Percentiles rank a stretch among this genome's conserved stretches.
phyloP scores from a whole-genome alignment of 2,113 vertebrate species.

The Gymnorhina tibicen region DNA sequence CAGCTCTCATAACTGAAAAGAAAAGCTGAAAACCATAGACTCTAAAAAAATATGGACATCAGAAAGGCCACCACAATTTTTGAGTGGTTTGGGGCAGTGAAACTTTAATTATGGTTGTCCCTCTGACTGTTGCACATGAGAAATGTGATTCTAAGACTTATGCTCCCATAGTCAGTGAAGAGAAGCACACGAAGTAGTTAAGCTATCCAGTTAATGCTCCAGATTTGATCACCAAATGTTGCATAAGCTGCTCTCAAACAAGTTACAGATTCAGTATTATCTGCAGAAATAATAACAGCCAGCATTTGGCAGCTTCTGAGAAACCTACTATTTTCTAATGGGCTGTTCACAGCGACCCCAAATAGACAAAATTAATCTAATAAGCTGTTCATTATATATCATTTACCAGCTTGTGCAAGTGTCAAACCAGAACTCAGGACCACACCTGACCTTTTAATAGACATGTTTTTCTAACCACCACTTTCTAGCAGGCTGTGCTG shows the following conservation, averaged over 20 bases:
- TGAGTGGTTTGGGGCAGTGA: neutral
- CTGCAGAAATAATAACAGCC: neutral
- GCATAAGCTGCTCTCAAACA: neutral
- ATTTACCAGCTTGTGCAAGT: neutral
- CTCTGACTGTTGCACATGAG: neutral
- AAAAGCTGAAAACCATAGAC: neutral
- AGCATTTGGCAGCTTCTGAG: neutral
- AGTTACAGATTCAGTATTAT: neutral
- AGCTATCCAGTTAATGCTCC: neutral
- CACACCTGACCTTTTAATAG: constrained; percentile 5
- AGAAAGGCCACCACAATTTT: neutral
- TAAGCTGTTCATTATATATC: neutral
- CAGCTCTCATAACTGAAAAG: neutral
- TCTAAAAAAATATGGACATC: neutral
- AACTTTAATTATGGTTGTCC: neutral
- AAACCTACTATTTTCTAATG: constrained; percentile 13
- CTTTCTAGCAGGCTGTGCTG: neutral
- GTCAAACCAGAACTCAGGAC: neutral
- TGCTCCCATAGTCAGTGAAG: neutral
- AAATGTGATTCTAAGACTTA: neutral
- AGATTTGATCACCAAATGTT: neutral
- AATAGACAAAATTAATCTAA: constrained; percentile 1
- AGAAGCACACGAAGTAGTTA: neutral
- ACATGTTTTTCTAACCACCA: neutral
- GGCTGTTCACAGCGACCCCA: neutral